Percentiles rank a stretch among this genome's conserved stretches.
Evolutionary conservation across 2,888 invertebrate genomes (phyloP).

Genomic region (Pogonocherus hispidulus): DNA sequence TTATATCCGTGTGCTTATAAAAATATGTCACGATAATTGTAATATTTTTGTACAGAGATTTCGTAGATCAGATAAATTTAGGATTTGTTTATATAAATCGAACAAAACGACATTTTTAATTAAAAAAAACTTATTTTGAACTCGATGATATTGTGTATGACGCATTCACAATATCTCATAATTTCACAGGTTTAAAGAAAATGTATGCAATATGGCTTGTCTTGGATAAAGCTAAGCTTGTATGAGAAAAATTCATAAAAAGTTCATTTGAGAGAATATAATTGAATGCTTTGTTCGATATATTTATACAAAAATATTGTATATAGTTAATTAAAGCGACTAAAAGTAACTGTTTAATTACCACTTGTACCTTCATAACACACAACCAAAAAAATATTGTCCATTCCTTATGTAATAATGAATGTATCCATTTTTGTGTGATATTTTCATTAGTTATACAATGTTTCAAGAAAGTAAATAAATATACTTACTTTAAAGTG

Average conservation of each 20-base stretch:
- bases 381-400: constrained; percentile 20
- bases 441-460: constrained; percentile 28
- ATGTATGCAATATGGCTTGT: no score
- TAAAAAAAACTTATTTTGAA: no score
- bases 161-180: no score
- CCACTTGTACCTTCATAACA: constrained; percentile 22
- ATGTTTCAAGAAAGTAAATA: constrained; percentile 14
- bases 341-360: constrained; percentile 14
- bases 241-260: no score
- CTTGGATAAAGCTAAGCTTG: no score
- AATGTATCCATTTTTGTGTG: constrained; percentile 32
- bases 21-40: not conserved
- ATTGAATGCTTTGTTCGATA: not conserved
- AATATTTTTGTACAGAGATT: not conserved
- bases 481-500: not conserved
- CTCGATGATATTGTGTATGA: no score
- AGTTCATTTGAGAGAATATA: no score
- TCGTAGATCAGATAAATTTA: not conserved
- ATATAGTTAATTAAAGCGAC: not conserved
- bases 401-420: constrained; percentile 24
- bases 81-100: not conserved
- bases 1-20: not conserved
- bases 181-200: no score
- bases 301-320: not conserved
- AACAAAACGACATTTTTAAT: no score